phyloP scores from a whole-genome alignment of 1,140 invertebrate genomes.

The Himalopsyche phryganea region DNA sequence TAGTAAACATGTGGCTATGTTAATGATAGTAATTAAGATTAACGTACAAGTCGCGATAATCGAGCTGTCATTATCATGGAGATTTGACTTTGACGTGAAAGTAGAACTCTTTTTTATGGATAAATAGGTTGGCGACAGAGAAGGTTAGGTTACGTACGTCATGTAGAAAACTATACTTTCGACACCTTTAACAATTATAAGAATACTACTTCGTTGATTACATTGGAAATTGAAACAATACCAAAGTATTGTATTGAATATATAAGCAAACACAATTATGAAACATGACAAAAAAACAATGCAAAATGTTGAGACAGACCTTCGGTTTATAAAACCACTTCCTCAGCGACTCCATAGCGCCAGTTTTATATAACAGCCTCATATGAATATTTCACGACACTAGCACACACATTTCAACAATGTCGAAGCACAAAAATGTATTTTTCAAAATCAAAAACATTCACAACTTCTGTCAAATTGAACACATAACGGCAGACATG shows the following conservation, averaged over 20 bases:
- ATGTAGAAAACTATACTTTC: background rate
- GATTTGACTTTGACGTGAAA: too few species aligned
- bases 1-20: too few species aligned
- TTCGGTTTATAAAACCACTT: slow-evolving; percentile 91
- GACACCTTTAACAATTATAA: too few species aligned
- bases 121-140: slow-evolving; percentile 16
- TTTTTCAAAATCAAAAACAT: slow-evolving; percentile 10
- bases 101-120: too few species aligned
- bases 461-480: slow-evolving; percentile 50
- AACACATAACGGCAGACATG: slow-evolving; percentile 49
- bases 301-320: slow-evolving; percentile 56
- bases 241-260: too few species aligned
- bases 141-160: slow-evolving; percentile 22
- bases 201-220: too few species aligned
- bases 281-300: slow-evolving; percentile 14
- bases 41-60: too few species aligned
- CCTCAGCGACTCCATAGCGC: slow-evolving; percentile 80
- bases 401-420: slow-evolving; percentile 44
- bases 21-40: too few species aligned
- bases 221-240: too few species aligned
- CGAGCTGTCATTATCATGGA: too few species aligned
- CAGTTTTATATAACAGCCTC: slow-evolving; percentile 53
- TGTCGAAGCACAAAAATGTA: slow-evolving; percentile 15
- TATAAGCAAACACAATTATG: background rate
- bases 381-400: slow-evolving; percentile 47